Evolutionary conservation across 2,113 vertebrate species (phyloP), one percentile per base, ranked within the genome.

Genomic region (Cyphomyrus discorhynchus): DNA sequence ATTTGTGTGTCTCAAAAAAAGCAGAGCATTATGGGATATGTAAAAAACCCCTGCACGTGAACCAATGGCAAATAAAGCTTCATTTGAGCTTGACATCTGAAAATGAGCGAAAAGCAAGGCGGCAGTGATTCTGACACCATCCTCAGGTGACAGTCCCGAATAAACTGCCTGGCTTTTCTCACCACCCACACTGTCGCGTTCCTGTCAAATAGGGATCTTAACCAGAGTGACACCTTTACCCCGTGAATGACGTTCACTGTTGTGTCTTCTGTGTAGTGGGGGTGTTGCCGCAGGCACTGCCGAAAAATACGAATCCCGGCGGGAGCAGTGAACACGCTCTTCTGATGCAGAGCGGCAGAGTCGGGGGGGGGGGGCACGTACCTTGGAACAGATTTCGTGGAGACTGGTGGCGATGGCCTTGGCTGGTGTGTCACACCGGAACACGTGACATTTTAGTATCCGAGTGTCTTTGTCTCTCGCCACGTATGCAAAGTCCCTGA

Each of bases 301-400:
- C 15, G 6, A 53, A 24, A 53, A 47, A 47, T 21, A 27, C 10
- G 49, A 39, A 56, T 52, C 21, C 47, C 4, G n/a, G 2, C 31
- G 42, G 21, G 53, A 83, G 7, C 39, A 17, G 45, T 13, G 17
- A 74, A 70, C 56, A 45, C 31, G 10, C 10, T 39, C 10, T 62
- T 13, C 13, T 27, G 87, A 45, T 27, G 39, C 31, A 6, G 8
- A 88, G 39, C n/a, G 49, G 21, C 39, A 58, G 8, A 42, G 31
- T 9, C 11, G 10, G 31, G 53, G 21, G 31, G 9, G 10, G 6
- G 35, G 17, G 52, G 58, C 19, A 92, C 94, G 93, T 92, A 94
- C 97, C 96, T 97, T 97, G 58, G 97, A 97, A 91, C 97, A 97
- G 95, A 97, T 97, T 92, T 97, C 96, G 45, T 97, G 97, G 90